Base-by-base conservation (phyloP, 2,113 vertebrate genomes). In the Neogobius melanostomus region DNA sequence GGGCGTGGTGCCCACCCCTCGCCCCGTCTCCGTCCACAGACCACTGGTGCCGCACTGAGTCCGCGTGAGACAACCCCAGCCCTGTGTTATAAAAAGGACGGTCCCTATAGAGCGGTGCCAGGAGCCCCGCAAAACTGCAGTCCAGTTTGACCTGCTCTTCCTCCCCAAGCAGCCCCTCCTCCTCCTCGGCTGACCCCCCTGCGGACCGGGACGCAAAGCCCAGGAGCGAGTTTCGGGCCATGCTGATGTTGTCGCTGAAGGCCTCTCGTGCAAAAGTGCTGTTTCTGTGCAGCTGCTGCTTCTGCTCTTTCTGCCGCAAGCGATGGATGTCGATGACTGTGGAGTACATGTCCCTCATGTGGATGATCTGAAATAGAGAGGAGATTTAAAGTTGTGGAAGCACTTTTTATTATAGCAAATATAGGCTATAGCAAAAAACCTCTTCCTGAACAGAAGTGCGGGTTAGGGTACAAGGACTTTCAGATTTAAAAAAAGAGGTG, bases 301-400 rank as follows among this genome's bases (percentile, higher is more conserved):
- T 97, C 28, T 96, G 95, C 75, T 97, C 96, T 68, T 89, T 94
- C 81, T 96, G 85, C 73, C 95, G 91, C 66, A 97, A 91, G 3
- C 94, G 94, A 76, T 99, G 98, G 85, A 99, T 95, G 88, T 99
- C 98, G 43, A 99, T 98, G 83, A 99, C 96, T 0, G 98, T 98
- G 72, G 98, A 99, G 80, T 99, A 99, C 91, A 99, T 99, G 88
- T 99, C 98, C 85, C 96, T 92, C 97, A 99, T 98, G 82, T 99
- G 98, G 87, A 99, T 99, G 68, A 99, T 94, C 90, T 91, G 56
- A 17, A 9, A 53, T n/a, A 65, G 53, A 28, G 1, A 64, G 6
- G 65, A 64, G 62, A 10, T 3, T 59, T 60, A 9, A 47, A 14
- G 72, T 17, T n/a, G 16, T 12, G 7, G 28, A 0, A 5, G 4